Conservation (phyloP, 2,797 vertebrate genomes). For the Aldrovandia affinis region DNA sequence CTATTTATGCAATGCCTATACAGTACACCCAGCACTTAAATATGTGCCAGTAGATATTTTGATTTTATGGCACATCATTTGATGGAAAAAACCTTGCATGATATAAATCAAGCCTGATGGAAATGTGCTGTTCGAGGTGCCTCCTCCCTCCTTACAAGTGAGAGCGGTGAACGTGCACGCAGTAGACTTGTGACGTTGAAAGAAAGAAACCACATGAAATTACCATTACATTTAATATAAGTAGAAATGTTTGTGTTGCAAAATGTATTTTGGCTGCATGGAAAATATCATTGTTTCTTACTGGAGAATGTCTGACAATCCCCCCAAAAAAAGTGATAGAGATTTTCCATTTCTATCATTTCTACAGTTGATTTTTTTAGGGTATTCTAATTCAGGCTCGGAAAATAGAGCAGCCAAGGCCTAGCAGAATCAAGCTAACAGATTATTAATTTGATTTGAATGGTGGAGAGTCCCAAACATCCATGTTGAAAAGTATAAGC, state of each 20-base stretch:
- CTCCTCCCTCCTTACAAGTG: not conserved
- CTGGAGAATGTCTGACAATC: slow-evolving; percentile 14
- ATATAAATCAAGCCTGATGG: not conserved
- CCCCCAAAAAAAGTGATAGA: slow-evolving; percentile 24
- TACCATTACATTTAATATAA: slow-evolving; percentile 27
- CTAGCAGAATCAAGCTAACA: slow-evolving; percentile 30
- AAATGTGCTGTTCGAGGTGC: not conserved
- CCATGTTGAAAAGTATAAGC: not conserved
- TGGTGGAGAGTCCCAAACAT: not conserved
- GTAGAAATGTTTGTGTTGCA: slow-evolving; percentile 21
- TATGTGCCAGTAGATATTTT: not conserved
- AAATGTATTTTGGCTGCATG: slow-evolving; percentile 21
- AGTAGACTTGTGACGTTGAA: not conserved
- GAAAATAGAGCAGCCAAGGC: slow-evolving; percentile 16
- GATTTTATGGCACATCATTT: not conserved
- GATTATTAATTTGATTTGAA: slow-evolving; percentile 36
- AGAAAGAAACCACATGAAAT: not conserved
- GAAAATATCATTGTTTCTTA: slow-evolving; percentile 13
- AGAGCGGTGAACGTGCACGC: not conserved
- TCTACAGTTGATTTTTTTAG: slow-evolving; percentile 27
- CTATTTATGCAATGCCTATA: no score
- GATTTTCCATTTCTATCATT: slow-evolving; percentile 29
- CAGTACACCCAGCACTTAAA: no score
- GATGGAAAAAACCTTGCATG: not conserved
- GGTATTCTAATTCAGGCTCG: slow-evolving; percentile 24